Percentiles rank a stretch among this genome's conserved stretches.
These are phyloP conservation scores for Hoplostethus mediterraneus DNA, from an alignment of 2,797 vertebrate genomes.

Conservation along the genomic window DNA sequence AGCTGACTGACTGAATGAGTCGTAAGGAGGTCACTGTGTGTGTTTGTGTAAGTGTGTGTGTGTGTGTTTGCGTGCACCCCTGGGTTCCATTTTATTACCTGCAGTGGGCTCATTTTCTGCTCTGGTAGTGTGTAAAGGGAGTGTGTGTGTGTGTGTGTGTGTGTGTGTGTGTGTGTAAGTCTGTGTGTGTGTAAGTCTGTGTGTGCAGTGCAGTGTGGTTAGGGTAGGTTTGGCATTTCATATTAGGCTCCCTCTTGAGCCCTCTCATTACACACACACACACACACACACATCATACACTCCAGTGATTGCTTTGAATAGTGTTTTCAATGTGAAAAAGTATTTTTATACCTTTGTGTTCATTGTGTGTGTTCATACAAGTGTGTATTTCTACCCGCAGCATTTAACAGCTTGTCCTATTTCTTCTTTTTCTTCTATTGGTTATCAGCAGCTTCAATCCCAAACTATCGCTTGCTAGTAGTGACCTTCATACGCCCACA, in stretches of 20 bases:
- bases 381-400: constrained; percentile 17
- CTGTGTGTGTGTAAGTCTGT: neutral
- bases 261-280: constrained; percentile 17
- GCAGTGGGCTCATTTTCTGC: constrained; percentile 59
- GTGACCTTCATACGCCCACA: too few species aligned
- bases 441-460: too few species aligned
- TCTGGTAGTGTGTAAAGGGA: constrained; percentile 38
- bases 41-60: neutral
- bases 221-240: too few species aligned
- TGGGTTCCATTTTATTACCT: constrained; percentile 42
- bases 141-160: neutral
- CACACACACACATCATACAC: constrained; percentile 17
- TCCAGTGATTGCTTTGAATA: constrained; percentile 13
- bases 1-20: too few species aligned
- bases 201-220: too few species aligned
- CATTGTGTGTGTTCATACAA: too few species aligned
- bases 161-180: neutral
- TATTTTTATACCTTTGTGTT: neutral
- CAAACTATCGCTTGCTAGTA: too few species aligned
- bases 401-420: too few species aligned
- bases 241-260: neutral
- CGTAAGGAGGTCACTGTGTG: neutral
- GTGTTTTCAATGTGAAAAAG: neutral
- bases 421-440: too few species aligned
- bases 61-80: too few species aligned